These are phyloP conservation scores for Limnephilus marmoratus DNA, from an alignment of 2,888 invertebrate species.

Conservation along the genomic window DNA sequence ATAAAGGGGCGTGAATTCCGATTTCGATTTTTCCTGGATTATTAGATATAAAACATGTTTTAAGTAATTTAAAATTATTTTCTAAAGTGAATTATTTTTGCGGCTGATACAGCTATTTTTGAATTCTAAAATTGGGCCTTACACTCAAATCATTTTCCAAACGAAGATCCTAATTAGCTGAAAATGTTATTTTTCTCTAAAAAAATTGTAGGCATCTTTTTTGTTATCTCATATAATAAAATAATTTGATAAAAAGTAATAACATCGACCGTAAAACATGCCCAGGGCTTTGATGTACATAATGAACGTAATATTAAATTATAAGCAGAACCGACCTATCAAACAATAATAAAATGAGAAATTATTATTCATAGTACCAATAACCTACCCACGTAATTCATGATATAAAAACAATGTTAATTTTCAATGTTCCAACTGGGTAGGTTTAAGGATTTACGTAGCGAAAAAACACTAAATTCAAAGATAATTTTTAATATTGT, in stretches of 20 bases:
- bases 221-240: neutral
- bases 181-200: too few relatives aligned
- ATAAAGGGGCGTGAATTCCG: too few relatives aligned
- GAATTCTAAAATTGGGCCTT: too few relatives aligned
- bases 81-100: neutral
- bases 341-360: neutral
- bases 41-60: neutral
- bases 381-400: neutral
- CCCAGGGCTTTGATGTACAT: neutral
- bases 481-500: neutral
- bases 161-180: too few relatives aligned
- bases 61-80: neutral
- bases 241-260: neutral
- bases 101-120: neutral
- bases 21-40: too few relatives aligned
- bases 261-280: neutral
- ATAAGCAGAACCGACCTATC: neutral
- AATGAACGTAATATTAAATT: neutral
- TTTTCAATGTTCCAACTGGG: neutral
- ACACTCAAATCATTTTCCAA: too few relatives aligned
- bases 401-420: neutral
- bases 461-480: neutral
- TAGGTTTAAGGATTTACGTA: neutral
- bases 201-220: too few relatives aligned
- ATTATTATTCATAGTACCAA: neutral